Evolutionary conservation across 23 tunicate genomes (phyloP).

Genomic region (Trididemnum clinides): DNA sequence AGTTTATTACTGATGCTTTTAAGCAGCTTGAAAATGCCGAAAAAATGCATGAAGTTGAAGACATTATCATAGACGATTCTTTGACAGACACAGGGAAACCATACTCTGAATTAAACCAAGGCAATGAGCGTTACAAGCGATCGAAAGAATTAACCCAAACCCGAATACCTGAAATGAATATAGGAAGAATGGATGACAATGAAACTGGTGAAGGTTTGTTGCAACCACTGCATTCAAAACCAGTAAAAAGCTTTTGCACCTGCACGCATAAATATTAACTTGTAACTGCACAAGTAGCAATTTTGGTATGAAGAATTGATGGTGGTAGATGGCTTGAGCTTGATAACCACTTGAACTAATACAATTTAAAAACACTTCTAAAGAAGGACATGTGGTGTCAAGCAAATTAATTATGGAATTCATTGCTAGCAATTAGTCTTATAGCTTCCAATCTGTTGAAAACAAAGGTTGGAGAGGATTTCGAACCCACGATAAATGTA

Average conservation of each 20-base stretch:
- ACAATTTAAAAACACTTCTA: no score
- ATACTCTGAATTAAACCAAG: neutral
- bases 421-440: no score
- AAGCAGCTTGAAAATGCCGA: constrained; percentile 53
- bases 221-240: neutral
- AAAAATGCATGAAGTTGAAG: constrained; percentile 29
- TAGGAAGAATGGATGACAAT: constrained; percentile 48
- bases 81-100: neutral
- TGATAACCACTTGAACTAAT: no score
- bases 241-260: neutral
- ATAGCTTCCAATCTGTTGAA: no score
- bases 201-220: constrained; percentile 87
- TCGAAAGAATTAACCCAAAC: neutral
- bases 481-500: no score
- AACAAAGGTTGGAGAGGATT: no score
- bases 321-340: no score
- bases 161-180: neutral
- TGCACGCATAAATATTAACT: no score
- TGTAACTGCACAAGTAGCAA: no score
- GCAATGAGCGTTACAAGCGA: neutral
- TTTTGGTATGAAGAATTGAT: no score
- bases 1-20: constrained; percentile 47
- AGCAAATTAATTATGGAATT: no score
- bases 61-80: constrained; percentile 35
- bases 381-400: no score